Evolutionary conservation across 2,113 vertebrate species (phyloP).

Genomic region (Chlorocebus sabaeus): DNA sequence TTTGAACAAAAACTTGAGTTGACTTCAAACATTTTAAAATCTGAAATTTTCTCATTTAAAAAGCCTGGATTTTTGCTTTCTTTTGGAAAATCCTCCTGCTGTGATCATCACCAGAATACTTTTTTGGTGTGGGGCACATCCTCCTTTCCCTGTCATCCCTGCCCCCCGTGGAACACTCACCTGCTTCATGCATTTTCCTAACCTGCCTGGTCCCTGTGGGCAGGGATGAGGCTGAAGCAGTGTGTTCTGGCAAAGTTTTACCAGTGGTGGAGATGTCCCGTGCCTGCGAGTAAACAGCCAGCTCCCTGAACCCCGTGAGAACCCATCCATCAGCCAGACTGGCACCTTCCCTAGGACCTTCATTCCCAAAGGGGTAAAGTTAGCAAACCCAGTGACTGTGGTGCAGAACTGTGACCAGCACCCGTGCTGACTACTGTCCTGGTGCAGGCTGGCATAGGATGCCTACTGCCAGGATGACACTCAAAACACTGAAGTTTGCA

Average conservation of each 20-base stretch:
- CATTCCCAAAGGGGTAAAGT: not conserved
- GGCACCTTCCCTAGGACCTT: not conserved
- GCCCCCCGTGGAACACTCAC: accelerated
- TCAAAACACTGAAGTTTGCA: accelerated
- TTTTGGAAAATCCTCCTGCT: not conserved
- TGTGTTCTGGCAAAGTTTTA: not conserved
- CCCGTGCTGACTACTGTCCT: accelerated
- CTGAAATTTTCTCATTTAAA: not conserved
- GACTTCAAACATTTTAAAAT: not conserved
- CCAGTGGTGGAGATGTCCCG: not conserved
- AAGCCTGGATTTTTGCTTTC: not conserved
- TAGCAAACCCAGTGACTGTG: accelerated
- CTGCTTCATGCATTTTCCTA: not conserved
- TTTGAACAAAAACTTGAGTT: not conserved
- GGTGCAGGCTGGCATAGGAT: not conserved
- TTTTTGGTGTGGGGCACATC: too few relatives aligned
- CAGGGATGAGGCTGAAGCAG: not conserved
- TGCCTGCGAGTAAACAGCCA: not conserved
- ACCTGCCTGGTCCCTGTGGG: not conserved
- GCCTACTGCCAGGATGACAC: not conserved
- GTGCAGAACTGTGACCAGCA: not conserved
- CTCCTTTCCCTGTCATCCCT: accelerated
- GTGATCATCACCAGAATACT: not conserved
- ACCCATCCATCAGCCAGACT: accelerated
- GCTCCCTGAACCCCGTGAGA: not conserved